phyloP scores from a whole-genome alignment of 2,888 invertebrate genomes.

The Trachelus troglodyta region DNA sequence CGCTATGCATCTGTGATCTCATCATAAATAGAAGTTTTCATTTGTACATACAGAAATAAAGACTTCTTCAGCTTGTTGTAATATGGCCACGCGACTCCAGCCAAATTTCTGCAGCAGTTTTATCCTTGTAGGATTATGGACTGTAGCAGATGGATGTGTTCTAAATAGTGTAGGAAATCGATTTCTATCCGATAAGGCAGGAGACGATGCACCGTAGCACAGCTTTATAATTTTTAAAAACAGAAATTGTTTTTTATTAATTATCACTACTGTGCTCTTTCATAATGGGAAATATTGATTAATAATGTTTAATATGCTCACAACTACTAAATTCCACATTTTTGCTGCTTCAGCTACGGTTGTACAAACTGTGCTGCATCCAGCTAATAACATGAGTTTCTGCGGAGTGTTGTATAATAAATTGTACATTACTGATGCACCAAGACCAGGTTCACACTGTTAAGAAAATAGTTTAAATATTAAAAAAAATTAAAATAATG shows the following conservation, averaged over 20 bases:
- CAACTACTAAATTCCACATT: slow-evolving; percentile 99
- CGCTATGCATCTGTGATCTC: neutral
- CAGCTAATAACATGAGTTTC: slow-evolving; percentile 93
- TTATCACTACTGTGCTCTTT: slow-evolving; percentile 12
- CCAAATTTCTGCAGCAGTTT: slow-evolving; percentile 96
- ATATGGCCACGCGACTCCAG: slow-evolving; percentile 96
- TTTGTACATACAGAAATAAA: slow-evolving; percentile 83
- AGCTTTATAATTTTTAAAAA: slow-evolving; percentile 72
- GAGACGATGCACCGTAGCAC: slow-evolving; percentile 98
- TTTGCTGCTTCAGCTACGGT: slow-evolving; percentile 99
- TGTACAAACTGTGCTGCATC: slow-evolving; percentile 98
- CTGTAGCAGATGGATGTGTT: slow-evolving; percentile 98
- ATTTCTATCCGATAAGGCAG: slow-evolving; percentile 95
- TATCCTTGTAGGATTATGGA: slow-evolving; percentile 97
- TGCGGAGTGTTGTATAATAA: slow-evolving; percentile 95
- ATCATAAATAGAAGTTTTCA: neutral
- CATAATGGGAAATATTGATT: neutral
- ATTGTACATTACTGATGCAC: slow-evolving; percentile 98
- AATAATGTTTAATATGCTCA: slow-evolving; percentile 69
- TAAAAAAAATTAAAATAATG: slow-evolving; percentile 1
- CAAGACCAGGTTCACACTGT: slow-evolving; percentile 98
- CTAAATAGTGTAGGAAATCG: slow-evolving; percentile 98
- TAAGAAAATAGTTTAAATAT: slow-evolving; percentile 49
- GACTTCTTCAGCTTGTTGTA: slow-evolving; percentile 99
- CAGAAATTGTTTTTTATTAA: slow-evolving; percentile 26